Conservation (phyloP, 2,113 vertebrate genomes). For the Nycticebus coucang region DNA sequence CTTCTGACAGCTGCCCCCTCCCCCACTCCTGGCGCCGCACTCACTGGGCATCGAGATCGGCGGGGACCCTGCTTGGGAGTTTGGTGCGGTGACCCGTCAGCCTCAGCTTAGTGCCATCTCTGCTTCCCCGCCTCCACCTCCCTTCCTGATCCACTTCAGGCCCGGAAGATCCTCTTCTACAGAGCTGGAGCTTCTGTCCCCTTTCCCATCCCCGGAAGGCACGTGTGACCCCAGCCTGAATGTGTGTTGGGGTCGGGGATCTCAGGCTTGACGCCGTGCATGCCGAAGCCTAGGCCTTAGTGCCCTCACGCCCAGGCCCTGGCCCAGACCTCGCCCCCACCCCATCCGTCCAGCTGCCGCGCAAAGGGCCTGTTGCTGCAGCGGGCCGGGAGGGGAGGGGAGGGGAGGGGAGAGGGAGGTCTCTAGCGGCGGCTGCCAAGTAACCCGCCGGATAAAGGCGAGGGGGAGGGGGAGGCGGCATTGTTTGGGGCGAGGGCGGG, state of each 20-base stretch:
- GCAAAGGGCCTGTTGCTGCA: constrained; percentile 70
- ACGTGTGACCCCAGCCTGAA: constrained; percentile 46
- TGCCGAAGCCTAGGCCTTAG: constrained; percentile 4
- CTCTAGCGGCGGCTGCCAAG: constrained; percentile 74
- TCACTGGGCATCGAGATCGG: not conserved
- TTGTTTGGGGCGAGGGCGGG: constrained; percentile 80
- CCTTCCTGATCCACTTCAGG: not conserved
- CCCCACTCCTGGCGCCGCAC: constrained; percentile 42
- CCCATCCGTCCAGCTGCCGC: constrained; percentile 74
- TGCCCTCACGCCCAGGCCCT: not conserved
- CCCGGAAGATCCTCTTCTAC: constrained; percentile 30
- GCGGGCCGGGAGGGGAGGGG: not conserved
- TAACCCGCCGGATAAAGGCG: constrained; percentile 80
- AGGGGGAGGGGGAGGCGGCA: constrained; percentile 79
- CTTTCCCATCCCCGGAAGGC: not conserved
- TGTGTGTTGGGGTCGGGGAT: not conserved
- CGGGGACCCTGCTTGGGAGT: not conserved
- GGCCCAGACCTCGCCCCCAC: constrained; percentile 40
- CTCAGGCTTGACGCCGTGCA: constrained; percentile 12
- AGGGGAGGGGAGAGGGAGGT: constrained; percentile 63
- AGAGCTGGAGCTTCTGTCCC: not conserved
- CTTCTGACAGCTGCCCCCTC: constrained; percentile 78
- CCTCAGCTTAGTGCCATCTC: not conserved
- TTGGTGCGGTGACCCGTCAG: constrained; percentile 47
- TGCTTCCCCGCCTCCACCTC: not conserved